phyloP scores from a whole-genome alignment of 2,113 vertebrate genomes.

The Lepisosteus osseus region DNA sequence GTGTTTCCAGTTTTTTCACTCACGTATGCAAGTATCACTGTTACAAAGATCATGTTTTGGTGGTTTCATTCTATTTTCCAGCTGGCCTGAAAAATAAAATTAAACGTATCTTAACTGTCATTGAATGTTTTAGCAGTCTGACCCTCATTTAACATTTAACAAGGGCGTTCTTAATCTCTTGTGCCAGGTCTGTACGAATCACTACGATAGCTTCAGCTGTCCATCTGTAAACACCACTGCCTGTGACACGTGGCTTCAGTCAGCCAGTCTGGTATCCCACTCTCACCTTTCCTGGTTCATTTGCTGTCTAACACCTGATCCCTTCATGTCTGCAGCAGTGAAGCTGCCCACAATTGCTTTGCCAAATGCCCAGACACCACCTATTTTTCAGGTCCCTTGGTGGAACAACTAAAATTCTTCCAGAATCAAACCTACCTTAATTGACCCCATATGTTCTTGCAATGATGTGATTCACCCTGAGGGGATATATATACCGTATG shows the following conservation, averaged over 20 bases:
- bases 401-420: slow-evolving; percentile 59
- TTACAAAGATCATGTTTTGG: too few species aligned
- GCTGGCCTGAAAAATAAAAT: too few species aligned
- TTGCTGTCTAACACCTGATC: slow-evolving; percentile 72
- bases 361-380: slow-evolving; percentile 73
- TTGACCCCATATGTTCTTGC: slow-evolving; percentile 68
- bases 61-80: too few species aligned
- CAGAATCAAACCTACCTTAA: slow-evolving; percentile 63
- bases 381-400: slow-evolving; percentile 59
- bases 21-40: too few species aligned
- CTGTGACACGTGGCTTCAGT: slow-evolving; percentile 35
- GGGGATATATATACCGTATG: slow-evolving; percentile 26
- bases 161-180: too few species aligned
- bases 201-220: slow-evolving; percentile 19
- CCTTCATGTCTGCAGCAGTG: slow-evolving; percentile 52
- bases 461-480: slow-evolving; percentile 51
- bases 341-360: slow-evolving; percentile 58
- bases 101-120: too few species aligned
- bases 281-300: slow-evolving; percentile 62
- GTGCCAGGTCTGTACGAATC: slow-evolving; percentile 12
- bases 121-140: too few species aligned
- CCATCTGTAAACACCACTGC: slow-evolving; percentile 29
- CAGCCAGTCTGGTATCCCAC: slow-evolving; percentile 52
- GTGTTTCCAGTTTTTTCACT: too few species aligned
- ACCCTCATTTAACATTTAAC: too few species aligned